Evolutionary conservation across 2,888 invertebrate species (phyloP).

Genomic region (Troilus luridus): DNA sequence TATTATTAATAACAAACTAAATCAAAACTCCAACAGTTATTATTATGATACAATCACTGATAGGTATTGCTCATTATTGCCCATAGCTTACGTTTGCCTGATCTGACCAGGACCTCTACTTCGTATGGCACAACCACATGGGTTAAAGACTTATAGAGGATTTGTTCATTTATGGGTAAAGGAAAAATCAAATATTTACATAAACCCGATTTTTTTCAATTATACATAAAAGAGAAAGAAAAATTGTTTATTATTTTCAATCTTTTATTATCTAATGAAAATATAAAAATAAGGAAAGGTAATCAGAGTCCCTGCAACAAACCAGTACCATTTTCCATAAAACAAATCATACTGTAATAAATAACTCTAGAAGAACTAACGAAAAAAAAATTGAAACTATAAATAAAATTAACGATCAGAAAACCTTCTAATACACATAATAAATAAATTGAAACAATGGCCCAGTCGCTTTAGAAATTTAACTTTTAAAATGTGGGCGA

Average conservation of each 20-base stretch:
- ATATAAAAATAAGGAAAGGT: background rate
- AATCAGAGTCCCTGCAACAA: background rate
- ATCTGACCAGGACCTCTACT: background rate
- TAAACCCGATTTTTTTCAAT: background rate
- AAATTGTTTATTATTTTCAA: too few relatives aligned
- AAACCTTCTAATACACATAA: background rate
- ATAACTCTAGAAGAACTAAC: background rate
- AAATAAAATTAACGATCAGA: too few relatives aligned
- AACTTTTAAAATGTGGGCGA: background rate
- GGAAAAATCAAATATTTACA: background rate
- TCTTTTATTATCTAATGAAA: background rate
- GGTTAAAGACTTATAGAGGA: background rate
- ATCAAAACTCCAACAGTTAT: too few relatives aligned
- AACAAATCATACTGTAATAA: background rate
- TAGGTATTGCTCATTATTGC: background rate
- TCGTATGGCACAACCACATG: background rate
- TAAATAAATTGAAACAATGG: background rate
- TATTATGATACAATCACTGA: too few relatives aligned
- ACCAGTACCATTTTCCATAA: background rate
- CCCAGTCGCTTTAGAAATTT: background rate
- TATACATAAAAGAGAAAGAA: background rate
- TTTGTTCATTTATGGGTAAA: background rate
- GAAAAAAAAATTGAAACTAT: background rate
- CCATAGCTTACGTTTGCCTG: background rate
- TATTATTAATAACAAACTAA: too few relatives aligned